phyloP scores from a whole-genome alignment of 1,140 invertebrate genomes.

The Drosophila pandora region DNA sequence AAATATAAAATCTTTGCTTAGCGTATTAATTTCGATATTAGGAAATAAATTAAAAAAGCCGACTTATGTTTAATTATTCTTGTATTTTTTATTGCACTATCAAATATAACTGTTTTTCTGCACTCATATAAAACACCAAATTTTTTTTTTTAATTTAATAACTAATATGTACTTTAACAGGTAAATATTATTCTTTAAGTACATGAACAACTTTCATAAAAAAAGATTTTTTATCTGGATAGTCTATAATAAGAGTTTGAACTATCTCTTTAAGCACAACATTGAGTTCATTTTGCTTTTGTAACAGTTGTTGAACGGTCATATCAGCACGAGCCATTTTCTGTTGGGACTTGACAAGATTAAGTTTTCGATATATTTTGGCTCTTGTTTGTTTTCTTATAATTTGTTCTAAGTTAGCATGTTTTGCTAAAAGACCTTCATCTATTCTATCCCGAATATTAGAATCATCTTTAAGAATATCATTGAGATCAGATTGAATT shows the following conservation, averaged over 20 bases:
- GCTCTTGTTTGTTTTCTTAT: constrained; percentile 86
- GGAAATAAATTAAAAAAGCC: too few relatives aligned
- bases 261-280: constrained; percentile 85
- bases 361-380: constrained; percentile 85
- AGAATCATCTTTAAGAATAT: constrained; percentile 84
- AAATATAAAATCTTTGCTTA: too few relatives aligned
- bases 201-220: constrained; percentile 85
- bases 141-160: too few relatives aligned
- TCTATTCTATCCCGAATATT: constrained; percentile 81
- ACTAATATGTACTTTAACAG: too few relatives aligned
- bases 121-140: too few relatives aligned
- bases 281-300: constrained; percentile 85
- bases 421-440: constrained; percentile 78
- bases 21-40: too few relatives aligned
- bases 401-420: constrained; percentile 86
- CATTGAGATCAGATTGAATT: constrained; percentile 83
- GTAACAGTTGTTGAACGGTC: constrained; percentile 83
- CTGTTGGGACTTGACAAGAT: constrained; percentile 78
- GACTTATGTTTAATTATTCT: too few relatives aligned
- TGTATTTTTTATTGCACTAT: too few relatives aligned
- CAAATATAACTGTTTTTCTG: too few relatives aligned
- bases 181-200: constrained; percentile 71
- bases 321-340: constrained; percentile 79
- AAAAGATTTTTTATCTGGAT: constrained; percentile 85
- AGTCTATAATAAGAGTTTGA: constrained; percentile 85